Evolutionary conservation across 2,888 invertebrate species (phyloP).

Genomic region (Oscheius sp.): DNA sequence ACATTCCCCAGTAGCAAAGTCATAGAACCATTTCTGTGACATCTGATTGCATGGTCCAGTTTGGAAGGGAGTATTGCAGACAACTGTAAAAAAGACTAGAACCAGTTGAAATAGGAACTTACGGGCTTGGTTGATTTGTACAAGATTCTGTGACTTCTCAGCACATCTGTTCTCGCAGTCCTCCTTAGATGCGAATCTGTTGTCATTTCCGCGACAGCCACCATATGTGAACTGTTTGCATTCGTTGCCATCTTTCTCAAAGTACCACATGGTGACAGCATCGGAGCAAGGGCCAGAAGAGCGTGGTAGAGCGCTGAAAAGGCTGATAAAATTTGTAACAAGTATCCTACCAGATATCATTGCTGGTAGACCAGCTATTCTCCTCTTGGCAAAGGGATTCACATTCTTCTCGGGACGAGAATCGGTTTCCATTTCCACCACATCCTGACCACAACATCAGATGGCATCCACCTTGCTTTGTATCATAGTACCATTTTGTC

Average conservation of each 20-base stretch:
- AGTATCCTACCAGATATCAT: conserved; percentile 28
- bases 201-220: conserved; percentile 70
- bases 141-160: conserved; percentile 36
- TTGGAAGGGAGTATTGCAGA: conserved; percentile 60
- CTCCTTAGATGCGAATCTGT: conserved; percentile 41
- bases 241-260: conserved; percentile 43
- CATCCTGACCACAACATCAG: conserved; percentile 71
- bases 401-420: conserved; percentile 66
- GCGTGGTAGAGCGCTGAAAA: conserved; percentile 41
- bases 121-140: conserved; percentile 39
- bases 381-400: conserved; percentile 63
- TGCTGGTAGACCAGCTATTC: conserved; percentile 34
- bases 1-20: conserved; percentile 57
- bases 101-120: neutral
- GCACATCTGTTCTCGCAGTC: conserved; percentile 49
- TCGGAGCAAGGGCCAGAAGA: conserved; percentile 69
- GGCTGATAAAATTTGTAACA: neutral
- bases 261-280: conserved; percentile 69
- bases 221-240: conserved; percentile 69
- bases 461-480: conserved; percentile 52
- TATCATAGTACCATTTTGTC: conserved; percentile 66
- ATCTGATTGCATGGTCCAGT: conserved; percentile 58
- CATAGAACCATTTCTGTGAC: conserved; percentile 63
- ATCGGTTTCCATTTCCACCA: conserved; percentile 70
- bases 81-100: conserved; percentile 33